Evolutionary conservation across 2,888 invertebrate genomes (phyloP).

Genomic region (Eupithecia subfuscata): DNA sequence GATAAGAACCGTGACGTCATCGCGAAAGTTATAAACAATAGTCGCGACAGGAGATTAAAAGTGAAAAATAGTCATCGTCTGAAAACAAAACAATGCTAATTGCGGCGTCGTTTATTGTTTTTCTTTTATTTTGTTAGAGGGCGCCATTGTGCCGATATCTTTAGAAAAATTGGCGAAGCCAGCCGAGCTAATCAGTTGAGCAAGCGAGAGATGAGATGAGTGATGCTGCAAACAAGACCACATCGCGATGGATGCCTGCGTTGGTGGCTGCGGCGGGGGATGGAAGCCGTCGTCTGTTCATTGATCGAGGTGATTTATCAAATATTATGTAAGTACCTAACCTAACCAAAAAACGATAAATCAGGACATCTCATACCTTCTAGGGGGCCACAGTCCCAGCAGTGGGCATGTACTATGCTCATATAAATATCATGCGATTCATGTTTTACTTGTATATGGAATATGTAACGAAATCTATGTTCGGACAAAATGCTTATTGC

Average conservation of each 20-base stretch:
- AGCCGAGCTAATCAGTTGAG: slow-evolving; percentile 59
- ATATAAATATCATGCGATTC: no score
- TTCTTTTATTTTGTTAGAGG: slow-evolving; percentile 57
- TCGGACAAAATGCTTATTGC: background rate
- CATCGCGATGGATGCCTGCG: slow-evolving; percentile 38
- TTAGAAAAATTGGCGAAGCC: slow-evolving; percentile 59
- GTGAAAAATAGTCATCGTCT: slow-evolving; percentile 62
- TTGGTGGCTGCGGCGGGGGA: slow-evolving; percentile 13
- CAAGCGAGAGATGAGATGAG: slow-evolving; percentile 61
- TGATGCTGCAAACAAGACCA: slow-evolving; percentile 65
- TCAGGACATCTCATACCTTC: no score
- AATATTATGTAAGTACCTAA: no score
- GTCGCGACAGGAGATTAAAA: slow-evolving; percentile 60
- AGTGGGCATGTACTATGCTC: no score
- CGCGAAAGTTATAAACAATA: slow-evolving; percentile 55
- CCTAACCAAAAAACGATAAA: no score
- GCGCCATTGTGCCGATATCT: slow-evolving; percentile 59
- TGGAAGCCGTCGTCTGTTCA: no score
- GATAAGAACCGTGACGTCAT: slow-evolving; percentile 57
- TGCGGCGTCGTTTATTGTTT: slow-evolving; percentile 49
- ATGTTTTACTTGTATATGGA: no score
- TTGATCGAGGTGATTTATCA: no score
- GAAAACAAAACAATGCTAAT: slow-evolving; percentile 68
- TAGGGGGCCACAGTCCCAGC: no score
- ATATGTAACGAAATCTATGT: background rate